Conservation (phyloP, 2,888 invertebrate species). For the Phaonia tiefii region DNA sequence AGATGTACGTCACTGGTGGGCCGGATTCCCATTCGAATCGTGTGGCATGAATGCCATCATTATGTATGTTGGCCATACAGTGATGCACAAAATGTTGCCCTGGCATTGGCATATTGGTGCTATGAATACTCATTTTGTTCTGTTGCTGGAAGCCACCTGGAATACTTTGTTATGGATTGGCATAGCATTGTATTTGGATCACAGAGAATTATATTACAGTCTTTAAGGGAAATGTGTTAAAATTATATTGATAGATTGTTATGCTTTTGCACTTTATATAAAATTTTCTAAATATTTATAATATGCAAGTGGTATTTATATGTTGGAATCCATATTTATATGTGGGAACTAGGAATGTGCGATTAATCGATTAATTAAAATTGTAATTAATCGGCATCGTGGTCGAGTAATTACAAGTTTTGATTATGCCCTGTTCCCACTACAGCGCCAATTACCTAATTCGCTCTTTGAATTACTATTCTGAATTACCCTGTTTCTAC, state of each 20-base stretch:
- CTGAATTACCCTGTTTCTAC: no score
- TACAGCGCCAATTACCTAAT: no score
- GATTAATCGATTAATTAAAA: no score
- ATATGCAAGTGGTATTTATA: background rate
- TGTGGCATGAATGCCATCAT: conserved; percentile 96
- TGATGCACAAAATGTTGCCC: conserved; percentile 89
- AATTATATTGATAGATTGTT: no score
- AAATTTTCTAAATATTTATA: background rate
- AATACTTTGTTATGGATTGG: conserved; percentile 91
- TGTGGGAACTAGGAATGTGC: no score
- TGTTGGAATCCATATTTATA: no score
- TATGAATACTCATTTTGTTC: conserved; percentile 88
- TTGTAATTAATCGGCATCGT: no score
- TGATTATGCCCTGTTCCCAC: no score
- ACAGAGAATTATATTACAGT: conserved; percentile 82
- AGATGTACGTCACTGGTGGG: conserved; percentile 88
- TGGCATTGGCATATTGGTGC: conserved; percentile 87
- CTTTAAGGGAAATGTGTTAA: conserved; percentile 66
- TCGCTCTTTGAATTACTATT: no score
- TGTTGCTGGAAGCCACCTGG: conserved; percentile 89
- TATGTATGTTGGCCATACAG: conserved; percentile 92
- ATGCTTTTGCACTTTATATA: background rate
- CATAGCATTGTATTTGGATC: conserved; percentile 89
- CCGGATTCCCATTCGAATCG: conserved; percentile 93
- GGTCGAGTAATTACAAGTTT: no score